Conservation (phyloP, 2,113 vertebrate genomes). For the Excalfactoria chinensis region DNA sequence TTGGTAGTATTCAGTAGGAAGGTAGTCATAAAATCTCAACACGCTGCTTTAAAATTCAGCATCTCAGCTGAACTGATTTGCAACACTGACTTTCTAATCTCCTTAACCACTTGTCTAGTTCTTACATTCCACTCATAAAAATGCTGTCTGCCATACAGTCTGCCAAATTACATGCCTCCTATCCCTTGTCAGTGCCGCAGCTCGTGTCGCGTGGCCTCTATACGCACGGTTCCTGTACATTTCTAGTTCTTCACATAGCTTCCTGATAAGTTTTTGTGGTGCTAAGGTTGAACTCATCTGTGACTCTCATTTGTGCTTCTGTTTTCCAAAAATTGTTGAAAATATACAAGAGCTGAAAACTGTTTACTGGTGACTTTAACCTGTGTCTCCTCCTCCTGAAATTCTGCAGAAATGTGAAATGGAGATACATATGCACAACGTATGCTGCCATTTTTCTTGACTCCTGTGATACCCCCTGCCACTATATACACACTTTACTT, state of each 20-base stretch:
- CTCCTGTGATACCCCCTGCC: rapidly evolving
- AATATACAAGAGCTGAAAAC: background rate
- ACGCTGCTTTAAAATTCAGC: background rate
- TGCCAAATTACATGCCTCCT: rapidly evolving
- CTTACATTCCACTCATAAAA: background rate
- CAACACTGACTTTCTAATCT: background rate
- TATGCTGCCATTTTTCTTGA: background rate
- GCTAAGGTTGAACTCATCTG: rapidly evolving
- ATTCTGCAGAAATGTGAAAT: background rate
- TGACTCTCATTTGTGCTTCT: background rate
- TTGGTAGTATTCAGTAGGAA: background rate
- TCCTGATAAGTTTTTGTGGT: background rate
- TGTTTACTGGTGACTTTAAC: background rate
- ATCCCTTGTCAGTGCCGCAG: rapidly evolving
- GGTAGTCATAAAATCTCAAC: background rate
- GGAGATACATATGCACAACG: background rate
- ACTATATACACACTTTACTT: background rate
- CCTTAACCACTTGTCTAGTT: background rate
- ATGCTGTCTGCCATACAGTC: background rate
- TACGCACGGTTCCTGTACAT: rapidly evolving
- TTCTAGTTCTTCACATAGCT: background rate
- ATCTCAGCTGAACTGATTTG: background rate
- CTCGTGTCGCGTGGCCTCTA: too few relatives aligned
- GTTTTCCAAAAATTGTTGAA: background rate
- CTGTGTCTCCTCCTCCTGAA: background rate